These are phyloP conservation scores for Pachyuromys duprasi DNA, from an alignment of 2,797 vertebrate species.

Conservation along the genomic window DNA sequence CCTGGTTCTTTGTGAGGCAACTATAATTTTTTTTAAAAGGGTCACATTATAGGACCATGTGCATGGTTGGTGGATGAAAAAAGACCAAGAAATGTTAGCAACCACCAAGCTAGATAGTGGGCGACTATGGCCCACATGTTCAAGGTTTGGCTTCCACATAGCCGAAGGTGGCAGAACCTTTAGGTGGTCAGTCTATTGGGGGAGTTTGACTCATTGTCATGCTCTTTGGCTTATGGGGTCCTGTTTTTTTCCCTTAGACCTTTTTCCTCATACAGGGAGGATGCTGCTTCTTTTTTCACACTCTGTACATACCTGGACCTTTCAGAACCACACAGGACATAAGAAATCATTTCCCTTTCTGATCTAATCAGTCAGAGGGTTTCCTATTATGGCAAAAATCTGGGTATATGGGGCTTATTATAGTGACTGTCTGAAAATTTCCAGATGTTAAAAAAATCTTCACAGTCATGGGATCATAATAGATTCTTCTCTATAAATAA, in stretches of 20 bases:
- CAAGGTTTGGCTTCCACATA: too few relatives aligned
- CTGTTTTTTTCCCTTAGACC: not conserved
- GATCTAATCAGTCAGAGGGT: not conserved
- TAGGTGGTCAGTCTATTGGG: not conserved
- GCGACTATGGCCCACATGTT: too few relatives aligned
- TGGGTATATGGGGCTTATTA: not conserved
- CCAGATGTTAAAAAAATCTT: constrained; percentile 14
- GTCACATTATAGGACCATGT: not conserved
- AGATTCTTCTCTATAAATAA: constrained; percentile 21
- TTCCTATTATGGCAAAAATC: not conserved
- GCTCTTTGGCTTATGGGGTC: not conserved
- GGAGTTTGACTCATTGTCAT: not conserved
- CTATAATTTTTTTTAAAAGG: not conserved
- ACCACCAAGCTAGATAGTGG: not conserved
- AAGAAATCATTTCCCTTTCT: not conserved
- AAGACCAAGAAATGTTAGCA: not conserved
- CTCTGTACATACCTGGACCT: not conserved
- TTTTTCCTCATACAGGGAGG: not conserved
- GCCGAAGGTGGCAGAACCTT: not conserved
- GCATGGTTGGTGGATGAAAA: not conserved
- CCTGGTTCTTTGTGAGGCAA: not conserved
- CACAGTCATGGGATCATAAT: not conserved
- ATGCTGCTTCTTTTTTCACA: not conserved
- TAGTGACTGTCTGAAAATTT: not conserved
- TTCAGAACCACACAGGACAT: not conserved